Conservation (phyloP, 2,888 invertebrate species). For the Lasioglossum pauxillum region DNA sequence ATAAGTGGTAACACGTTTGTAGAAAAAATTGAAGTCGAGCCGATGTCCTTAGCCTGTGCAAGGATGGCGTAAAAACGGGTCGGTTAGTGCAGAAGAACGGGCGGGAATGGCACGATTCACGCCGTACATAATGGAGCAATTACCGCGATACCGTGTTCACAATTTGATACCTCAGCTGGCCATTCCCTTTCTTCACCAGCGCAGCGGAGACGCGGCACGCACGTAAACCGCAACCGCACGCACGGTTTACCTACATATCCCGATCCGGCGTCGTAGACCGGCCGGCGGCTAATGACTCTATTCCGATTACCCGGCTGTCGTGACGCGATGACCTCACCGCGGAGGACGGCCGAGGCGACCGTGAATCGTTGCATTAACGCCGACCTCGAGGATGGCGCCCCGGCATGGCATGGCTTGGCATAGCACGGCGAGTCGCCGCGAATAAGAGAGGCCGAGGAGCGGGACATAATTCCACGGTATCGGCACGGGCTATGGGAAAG, state of each 20-base stretch:
- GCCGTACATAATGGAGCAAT: conserved; percentile 10
- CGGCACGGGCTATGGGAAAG: conserved; percentile 29
- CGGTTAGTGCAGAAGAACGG: neutral
- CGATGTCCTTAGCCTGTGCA: neutral
- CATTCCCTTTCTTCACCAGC: neutral
- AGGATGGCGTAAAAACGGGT: neutral
- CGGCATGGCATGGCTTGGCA: neutral
- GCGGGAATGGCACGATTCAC: neutral
- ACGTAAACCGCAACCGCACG: conserved; percentile 15
- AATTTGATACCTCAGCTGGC: conserved; percentile 3
- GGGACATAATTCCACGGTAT: conserved; percentile 45
- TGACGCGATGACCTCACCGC: conserved; percentile 41
- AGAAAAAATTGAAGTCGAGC: neutral
- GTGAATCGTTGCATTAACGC: conserved; percentile 53
- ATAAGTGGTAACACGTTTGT: neutral
- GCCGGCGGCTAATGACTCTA: conserved; percentile 62
- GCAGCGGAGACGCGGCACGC: neutral
- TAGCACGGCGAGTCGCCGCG: neutral
- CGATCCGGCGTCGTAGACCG: neutral
- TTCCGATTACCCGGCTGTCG: conserved; percentile 61
- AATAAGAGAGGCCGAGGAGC: conserved; percentile 40
- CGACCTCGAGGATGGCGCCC: conserved; percentile 31
- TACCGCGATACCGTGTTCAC: conserved; percentile 17
- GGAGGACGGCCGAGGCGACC: conserved; percentile 23
- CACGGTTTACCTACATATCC: conserved; percentile 2